phyloP scores from a whole-genome alignment of 2,888 invertebrate species.

The Agonum fuliginosum region DNA sequence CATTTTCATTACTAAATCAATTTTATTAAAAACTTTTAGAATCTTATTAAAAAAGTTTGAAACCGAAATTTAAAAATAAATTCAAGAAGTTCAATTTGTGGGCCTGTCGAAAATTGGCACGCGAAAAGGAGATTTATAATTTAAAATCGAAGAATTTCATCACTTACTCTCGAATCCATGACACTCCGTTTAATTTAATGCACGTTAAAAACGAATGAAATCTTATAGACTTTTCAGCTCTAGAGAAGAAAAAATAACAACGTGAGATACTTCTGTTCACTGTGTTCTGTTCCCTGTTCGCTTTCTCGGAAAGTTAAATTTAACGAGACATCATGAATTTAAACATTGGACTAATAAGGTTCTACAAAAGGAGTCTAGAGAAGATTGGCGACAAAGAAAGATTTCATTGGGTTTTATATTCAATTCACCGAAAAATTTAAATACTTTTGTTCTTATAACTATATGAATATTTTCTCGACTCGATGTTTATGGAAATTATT shows the following conservation, averaged over 20 bases:
- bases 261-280: slow-evolving; percentile 10
- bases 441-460: background rate
- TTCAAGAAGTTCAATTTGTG: slow-evolving; percentile 29
- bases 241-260: slow-evolving; percentile 27
- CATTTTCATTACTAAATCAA: slow-evolving; percentile 37
- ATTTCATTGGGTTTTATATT: slow-evolving; percentile 29
- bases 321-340: slow-evolving; percentile 40
- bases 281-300: background rate
- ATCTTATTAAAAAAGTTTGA: slow-evolving; percentile 49
- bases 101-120: slow-evolving; percentile 43
- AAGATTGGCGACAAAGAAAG: slow-evolving; percentile 6
- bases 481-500: no score
- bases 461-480: slow-evolving; percentile 9
- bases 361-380: slow-evolving; percentile 37
- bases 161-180: slow-evolving; percentile 20
- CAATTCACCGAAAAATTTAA: slow-evolving; percentile 7
- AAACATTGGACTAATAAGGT: slow-evolving; percentile 36
- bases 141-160: slow-evolving; percentile 44
- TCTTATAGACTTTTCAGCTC: background rate
- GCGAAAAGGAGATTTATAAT: slow-evolving; percentile 28
- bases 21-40: slow-evolving; percentile 31
- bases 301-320: slow-evolving; percentile 25
- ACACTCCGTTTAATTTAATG: slow-evolving; percentile 44
- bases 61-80: slow-evolving; percentile 46
- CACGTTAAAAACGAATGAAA: slow-evolving; percentile 38